A percentile compares a stretch with the other conserved stretches of the same genome.
Conservation (phyloP, 2,888 invertebrate species). For the Selenia dentaria region DNA sequence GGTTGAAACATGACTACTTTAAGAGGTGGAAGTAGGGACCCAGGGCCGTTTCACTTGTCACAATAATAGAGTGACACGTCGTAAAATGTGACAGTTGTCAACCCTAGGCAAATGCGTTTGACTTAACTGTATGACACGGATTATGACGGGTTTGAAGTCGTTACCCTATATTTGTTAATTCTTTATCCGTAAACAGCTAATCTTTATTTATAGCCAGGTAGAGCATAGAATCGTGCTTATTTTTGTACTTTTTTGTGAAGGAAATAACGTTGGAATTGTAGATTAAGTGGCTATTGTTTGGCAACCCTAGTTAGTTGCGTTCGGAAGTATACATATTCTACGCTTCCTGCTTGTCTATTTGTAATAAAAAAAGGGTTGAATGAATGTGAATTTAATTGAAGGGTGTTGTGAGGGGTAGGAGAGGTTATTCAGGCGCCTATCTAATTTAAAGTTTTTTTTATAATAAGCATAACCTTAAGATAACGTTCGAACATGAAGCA, state of each 20-base stretch:
- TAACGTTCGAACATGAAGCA: slow-evolving; percentile 15
- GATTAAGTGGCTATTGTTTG: slow-evolving; percentile 56
- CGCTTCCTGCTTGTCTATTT: slow-evolving; percentile 68
- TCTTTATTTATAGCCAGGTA: slow-evolving; percentile 37
- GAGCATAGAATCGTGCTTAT: slow-evolving; percentile 34
- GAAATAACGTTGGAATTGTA: slow-evolving; percentile 48
- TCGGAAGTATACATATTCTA: slow-evolving; percentile 50
- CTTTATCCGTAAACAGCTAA: slow-evolving; percentile 15
- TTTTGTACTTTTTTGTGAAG: slow-evolving; percentile 13
- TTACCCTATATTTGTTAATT: slow-evolving; percentile 29
- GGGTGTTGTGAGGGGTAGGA: slow-evolving; percentile 62
- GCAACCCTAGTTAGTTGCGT: slow-evolving; percentile 51
- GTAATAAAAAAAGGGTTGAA: slow-evolving; percentile 55
- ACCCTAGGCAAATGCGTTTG: slow-evolving; percentile 60
- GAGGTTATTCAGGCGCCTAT: slow-evolving; percentile 49
- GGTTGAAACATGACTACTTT: too few species aligned
- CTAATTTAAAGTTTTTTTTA: slow-evolving; percentile 46
- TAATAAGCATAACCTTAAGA: slow-evolving; percentile 26
- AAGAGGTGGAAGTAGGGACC: too few species aligned
- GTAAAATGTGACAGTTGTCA: slow-evolving; percentile 58
- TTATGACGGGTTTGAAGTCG: slow-evolving; percentile 53
- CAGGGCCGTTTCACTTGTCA: slow-evolving; percentile 60
- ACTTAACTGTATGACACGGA: slow-evolving; percentile 44
- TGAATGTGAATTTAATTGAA: slow-evolving; percentile 79
- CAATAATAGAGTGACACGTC: slow-evolving; percentile 65